Base-by-base conservation (phyloP, 1,140 invertebrate species). In the Bicyclus anynana region DNA sequence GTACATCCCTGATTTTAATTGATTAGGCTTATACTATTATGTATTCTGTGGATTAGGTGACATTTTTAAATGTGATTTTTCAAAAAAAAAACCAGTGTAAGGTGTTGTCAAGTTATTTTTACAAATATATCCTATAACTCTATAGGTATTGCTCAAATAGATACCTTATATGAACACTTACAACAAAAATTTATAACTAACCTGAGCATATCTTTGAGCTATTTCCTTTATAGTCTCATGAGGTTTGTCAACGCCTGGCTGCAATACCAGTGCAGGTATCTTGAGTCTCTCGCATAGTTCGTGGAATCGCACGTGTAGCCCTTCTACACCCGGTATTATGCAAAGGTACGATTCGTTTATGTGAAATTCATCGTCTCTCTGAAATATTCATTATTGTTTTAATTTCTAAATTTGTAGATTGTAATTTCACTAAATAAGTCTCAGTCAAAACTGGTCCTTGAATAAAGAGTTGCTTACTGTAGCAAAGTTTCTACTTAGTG, bases 321-420 rank as follows among this genome's bases (percentile, higher is more conserved):
- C 72, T 48, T 82, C 79, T 5, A 77, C 16, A 1, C 79, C 79
- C 0, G 79, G 77, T 2, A 84, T 42, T 10, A 78, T 50, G 42
- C 59, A 78, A 10, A 81, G 18, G 26, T 71, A 67, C 2, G 44
- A 62, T 18, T 64, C 17, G 5, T 16, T 69, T 7, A 61, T 16
- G 18, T 74, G 65, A 7, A 75, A 69, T 44, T 80, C 79, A 10
- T 76, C 66, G 0, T 62, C 49, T 46, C 54, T 49, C 75, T 78
- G 47, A 9, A 67, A 65, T n/a, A 26, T 17, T n/a, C n/a, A n/a
- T 48, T 33, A 48, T 18, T 46, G 35, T 40, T 9, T 53, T 64
- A 42, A 70, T 66, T 63, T 63, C 40, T 20, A n/a, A n/a, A n/a
- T n/a, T n/a, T n/a, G n/a, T n/a, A n/a, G n/a, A n/a, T n/a, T n/a